phyloP scores from a whole-genome alignment of 2,797 vertebrate species.

The Crenichthys baileyi region DNA sequence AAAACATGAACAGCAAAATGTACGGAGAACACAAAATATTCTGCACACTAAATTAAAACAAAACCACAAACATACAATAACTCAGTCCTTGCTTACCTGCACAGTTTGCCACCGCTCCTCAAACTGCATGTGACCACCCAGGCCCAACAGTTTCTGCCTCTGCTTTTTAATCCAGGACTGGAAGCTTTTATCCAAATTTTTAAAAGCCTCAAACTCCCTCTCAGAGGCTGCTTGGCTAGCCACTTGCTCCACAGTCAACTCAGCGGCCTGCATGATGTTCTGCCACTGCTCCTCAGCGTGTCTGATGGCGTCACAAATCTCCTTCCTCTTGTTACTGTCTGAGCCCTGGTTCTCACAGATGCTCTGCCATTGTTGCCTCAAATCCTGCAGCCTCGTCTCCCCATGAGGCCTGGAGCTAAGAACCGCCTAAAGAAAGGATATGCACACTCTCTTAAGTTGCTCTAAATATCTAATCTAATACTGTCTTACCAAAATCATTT shows the following conservation, averaged over 20 bases:
- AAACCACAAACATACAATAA: neutral
- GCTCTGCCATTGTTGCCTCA: constrained; percentile 53
- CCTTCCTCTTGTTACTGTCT: constrained; percentile 41
- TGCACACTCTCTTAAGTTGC: neutral
- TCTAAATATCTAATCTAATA: neutral
- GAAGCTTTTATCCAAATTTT: constrained; percentile 67
- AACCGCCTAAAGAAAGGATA: constrained; percentile 73
- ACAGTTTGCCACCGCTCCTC: constrained; percentile 75
- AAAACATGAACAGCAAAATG: too few species aligned
- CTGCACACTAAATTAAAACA: neutral
- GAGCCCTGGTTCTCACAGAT: constrained; percentile 54
- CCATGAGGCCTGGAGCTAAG: constrained; percentile 71
- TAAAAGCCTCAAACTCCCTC: constrained; percentile 71
- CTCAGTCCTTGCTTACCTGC: constrained; percentile 77
- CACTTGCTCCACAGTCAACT: constrained; percentile 32
- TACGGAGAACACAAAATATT: neutral
- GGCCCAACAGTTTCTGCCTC: constrained; percentile 75
- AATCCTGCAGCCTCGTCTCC: constrained; percentile 74
- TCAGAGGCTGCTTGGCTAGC: constrained; percentile 59
- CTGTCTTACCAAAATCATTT: neutral
- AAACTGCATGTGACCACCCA: constrained; percentile 62
- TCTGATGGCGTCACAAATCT: constrained; percentile 47
- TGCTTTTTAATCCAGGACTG: constrained; percentile 82
- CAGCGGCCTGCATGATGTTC: constrained; percentile 35
- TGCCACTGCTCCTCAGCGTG: constrained; percentile 61